Base-by-base conservation (phyloP, 1,140 invertebrate species). In the Drosophila repleta region DNA sequence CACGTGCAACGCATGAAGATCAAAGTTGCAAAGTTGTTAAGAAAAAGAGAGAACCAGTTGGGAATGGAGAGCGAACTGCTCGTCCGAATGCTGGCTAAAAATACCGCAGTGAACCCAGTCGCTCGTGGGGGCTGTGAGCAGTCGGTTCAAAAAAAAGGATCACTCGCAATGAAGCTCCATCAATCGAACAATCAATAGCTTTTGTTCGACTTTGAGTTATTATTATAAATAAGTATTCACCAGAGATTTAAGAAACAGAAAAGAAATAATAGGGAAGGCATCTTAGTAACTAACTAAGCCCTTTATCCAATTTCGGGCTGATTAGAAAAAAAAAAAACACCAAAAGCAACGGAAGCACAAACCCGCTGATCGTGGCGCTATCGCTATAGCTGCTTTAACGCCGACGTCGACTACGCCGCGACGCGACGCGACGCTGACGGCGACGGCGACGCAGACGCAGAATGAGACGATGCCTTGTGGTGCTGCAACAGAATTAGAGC, bases 401-500 rank as follows among this genome's bases (percentile, higher is more conserved):
- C 6, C 48, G 48, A 58, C 62, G 45, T 24, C 56, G 18, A 29
- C 60, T 45, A 20, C 15, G 60, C 17, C 29, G 18, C n/a, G n/a
- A n/a, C n/a, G 17, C 32, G 49, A 15, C 35, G 35, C 35, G 35
- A 17, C 32, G 37, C 15, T 13, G n/a, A 20, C 39, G 58, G 0
- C 11, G 48, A 43, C 37, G 13, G n/a, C 3, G 58, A 49, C 17
- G 45, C 41, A 37, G 46, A 41, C 37, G 17, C n/a, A n/a, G 49
- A 35, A n/a, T 4, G 24, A 29, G 48, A 32, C 46, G 43, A 62
- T 49, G 71, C 62, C 55, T 85, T 70, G 37, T 68, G 64, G 43
- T 53, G 55, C 53, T 75, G 65, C 63, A 69, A 78, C 83, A 79
- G 79, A 87, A 83, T 76, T 87, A 88, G 83, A 87, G 83, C 83